Evolutionary conservation across 2,113 vertebrate species (phyloP), one percentile per base, ranked within the genome.

Genomic region (Psettodes erumei): DNA sequence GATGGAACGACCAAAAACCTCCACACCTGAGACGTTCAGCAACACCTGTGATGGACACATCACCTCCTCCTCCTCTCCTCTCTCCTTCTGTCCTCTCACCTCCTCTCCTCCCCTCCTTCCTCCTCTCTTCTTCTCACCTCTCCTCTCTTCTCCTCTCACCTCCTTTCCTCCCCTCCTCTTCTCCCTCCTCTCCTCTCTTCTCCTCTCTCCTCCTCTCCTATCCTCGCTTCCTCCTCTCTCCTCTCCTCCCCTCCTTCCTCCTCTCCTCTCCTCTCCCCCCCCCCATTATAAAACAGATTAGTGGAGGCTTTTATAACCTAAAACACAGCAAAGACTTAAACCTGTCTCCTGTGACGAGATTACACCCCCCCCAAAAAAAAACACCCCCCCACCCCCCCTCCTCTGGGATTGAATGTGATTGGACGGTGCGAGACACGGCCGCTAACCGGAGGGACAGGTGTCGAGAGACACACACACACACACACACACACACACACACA

Each of bases 271-370:
- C 19, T 21, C 45, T 27, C 28, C 73, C 1, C 61, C 68, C 47
- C 71, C 50, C 67, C 50, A 37, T 86, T 43, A 81, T 75, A 75
- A 88, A 88, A 71, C 78, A 78, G 90, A 87, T 91, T 90, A 89
- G 69, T 2, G 53, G n/a, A 45, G 25, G 80, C 68, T 79, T 88
- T 85, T 85, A 66, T 48, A 75, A 66, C 27, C 62, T 55, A 65
- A 81, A 85, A 80, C 79, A 61, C 65, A 23, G 66, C n/a, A 2
- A 42, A 77, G 79, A 54, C 75, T 84, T 82, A 82, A 86, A 88
- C 71, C 86, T 45, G 83, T 86, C 82, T 79, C 61, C 65, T 56
- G 81, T 83, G 83, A 86, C 37, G 15, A 84, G 85, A 91, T 90
- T 88, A 76, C 62, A 2, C 51, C 42, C 47, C 60, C 40, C 5